phyloP scores from a whole-genome alignment of 53 echinoderm and acorn worm genomes.

The Stichopus horrens region DNA sequence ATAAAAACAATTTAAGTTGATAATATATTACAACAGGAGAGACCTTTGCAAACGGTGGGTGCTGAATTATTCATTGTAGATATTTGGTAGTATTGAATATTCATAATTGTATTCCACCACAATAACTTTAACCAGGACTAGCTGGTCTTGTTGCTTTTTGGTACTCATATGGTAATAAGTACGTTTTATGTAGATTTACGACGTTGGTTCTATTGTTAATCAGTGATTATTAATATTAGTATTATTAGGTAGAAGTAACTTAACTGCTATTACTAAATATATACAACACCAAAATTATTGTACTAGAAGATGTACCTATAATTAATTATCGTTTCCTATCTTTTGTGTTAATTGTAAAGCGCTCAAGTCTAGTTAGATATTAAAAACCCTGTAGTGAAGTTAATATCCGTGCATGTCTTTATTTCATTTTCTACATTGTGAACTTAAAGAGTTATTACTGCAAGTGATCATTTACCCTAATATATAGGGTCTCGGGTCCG shows the following conservation, averaged over 20 bases:
- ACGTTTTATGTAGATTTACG: not conserved
- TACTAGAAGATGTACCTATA: not conserved
- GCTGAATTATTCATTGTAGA: too few relatives aligned
- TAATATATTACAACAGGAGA: too few relatives aligned
- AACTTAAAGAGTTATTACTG: not conserved
- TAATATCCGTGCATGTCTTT: not conserved
- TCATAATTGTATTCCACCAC: too few relatives aligned
- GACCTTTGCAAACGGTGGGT: too few relatives aligned
- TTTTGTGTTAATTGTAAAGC: not conserved
- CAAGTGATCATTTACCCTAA: too few relatives aligned
- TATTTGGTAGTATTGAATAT: too few relatives aligned
- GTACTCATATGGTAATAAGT: not conserved
- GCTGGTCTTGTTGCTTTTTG: too few relatives aligned
- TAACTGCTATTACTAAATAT: not conserved
- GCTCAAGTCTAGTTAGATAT: not conserved
- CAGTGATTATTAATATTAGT: not conserved
- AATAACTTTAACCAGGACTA: too few relatives aligned
- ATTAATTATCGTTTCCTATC: not conserved
- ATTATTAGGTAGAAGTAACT: not conserved
- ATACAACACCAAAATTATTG: not conserved
- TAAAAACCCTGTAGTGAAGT: not conserved
- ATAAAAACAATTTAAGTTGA: too few relatives aligned
- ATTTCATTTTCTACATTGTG: not conserved
- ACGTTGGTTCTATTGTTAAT: not conserved
- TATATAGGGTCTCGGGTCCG: too few relatives aligned